Percentiles rank a stretch among this genome's conserved stretches.
Conservation (phyloP, 2,888 invertebrate genomes). For the Chorisops tibialis region DNA sequence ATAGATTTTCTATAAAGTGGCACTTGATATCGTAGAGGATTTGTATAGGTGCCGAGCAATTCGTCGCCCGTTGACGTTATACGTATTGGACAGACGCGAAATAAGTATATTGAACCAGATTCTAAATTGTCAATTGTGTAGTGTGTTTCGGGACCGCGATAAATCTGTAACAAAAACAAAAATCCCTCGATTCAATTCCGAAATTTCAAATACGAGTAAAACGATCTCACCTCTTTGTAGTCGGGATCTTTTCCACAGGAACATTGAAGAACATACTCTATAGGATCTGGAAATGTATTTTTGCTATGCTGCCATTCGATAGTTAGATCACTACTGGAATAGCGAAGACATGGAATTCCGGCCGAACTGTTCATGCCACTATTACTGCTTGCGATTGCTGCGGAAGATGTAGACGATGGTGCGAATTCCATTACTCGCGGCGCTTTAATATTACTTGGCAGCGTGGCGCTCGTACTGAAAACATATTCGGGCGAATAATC, state of each 20-base stretch:
- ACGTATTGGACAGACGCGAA: slow-evolving; percentile 76
- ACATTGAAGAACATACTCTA: slow-evolving; percentile 73
- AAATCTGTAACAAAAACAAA: slow-evolving; percentile 56
- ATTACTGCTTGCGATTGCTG: slow-evolving; percentile 31
- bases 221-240: slow-evolving; percentile 61
- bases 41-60: slow-evolving; percentile 69
- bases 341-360: background rate
- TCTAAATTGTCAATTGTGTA: slow-evolving; percentile 67
- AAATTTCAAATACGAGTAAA: too few species aligned
- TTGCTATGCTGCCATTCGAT: slow-evolving; percentile 66
- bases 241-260: slow-evolving; percentile 60
- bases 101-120: slow-evolving; percentile 70
- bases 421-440: slow-evolving; percentile 58
- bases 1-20: slow-evolving; percentile 40
- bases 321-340: slow-evolving; percentile 37
- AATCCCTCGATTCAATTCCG: background rate
- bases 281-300: slow-evolving; percentile 61
- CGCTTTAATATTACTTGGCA: slow-evolving; percentile 75
- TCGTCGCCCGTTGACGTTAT: slow-evolving; percentile 54
- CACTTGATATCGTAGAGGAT: slow-evolving; percentile 56
- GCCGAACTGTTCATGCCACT: background rate
- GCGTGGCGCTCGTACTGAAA: slow-evolving; percentile 72
- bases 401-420: slow-evolving; percentile 29
- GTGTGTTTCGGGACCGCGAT: slow-evolving; percentile 62
- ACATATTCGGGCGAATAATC: slow-evolving; percentile 68